Evolutionary conservation across 2,113 vertebrate genomes (phyloP).

Genomic region (Puntigrus tetrazona): DNA sequence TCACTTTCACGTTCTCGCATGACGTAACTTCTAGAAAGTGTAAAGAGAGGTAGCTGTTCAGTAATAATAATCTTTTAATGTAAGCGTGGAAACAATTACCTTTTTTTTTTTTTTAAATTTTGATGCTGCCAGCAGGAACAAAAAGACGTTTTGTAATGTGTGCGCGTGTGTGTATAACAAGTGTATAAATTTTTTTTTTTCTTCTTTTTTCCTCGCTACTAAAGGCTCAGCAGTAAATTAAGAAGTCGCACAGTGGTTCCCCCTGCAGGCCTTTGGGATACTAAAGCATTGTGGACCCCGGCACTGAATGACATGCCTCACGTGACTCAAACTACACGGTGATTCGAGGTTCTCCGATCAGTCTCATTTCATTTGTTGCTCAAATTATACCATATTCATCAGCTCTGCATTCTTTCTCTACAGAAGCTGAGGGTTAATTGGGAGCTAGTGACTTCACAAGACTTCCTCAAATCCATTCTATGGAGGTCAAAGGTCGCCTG

Average conservation of each 20-base stretch:
- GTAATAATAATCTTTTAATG: no score
- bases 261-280: conserved; percentile 33
- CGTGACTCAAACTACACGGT: conserved; percentile 63
- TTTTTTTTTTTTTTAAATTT: background rate
- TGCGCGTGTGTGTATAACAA: conserved; percentile 5
- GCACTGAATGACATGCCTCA: conserved; percentile 49
- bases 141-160: background rate
- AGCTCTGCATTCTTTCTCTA: background rate
- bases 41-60: background rate
- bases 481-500: conserved; percentile 87
- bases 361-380: background rate
- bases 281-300: conserved; percentile 23
- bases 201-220: conserved; percentile 5
- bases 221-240: conserved; percentile 43
- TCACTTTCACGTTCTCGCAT: background rate
- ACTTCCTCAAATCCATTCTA: conserved; percentile 67
- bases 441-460: conserved; percentile 57
- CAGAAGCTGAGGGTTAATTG: conserved; percentile 67
- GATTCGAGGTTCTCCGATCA: background rate
- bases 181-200: background rate
- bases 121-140: background rate
- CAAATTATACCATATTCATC: conserved; percentile 5
- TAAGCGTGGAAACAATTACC: background rate
- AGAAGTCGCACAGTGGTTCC: conserved; percentile 54
- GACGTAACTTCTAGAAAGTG: background rate